Percentiles rank a stretch among this genome's conserved stretches.
Conservation (phyloP, 2,797 vertebrate genomes). For the Pipistrellus kuhlii region DNA sequence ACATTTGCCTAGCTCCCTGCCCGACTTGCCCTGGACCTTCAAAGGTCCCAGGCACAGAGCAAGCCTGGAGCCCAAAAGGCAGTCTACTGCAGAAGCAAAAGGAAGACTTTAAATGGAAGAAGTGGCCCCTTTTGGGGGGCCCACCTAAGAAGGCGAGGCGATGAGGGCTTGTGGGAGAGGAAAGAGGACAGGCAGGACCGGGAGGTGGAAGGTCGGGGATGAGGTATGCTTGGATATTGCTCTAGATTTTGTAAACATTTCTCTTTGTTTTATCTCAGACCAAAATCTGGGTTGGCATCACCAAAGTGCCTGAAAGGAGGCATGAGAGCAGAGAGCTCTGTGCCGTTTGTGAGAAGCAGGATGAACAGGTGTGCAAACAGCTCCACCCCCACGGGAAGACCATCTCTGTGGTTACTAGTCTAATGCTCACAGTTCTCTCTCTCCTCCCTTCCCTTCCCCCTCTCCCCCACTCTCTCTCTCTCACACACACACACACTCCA, state of each 20-base stretch:
- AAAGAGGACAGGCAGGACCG: not conserved
- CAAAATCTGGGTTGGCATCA: slow-evolving; percentile 64
- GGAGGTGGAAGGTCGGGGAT: slow-evolving; percentile 78
- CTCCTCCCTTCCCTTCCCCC: not conserved
- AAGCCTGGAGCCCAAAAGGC: not conserved
- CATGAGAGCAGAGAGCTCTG: not conserved
- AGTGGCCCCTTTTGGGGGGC: not conserved
- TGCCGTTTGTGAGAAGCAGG: slow-evolving; percentile 47
- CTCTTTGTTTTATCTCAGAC: slow-evolving; percentile 82
- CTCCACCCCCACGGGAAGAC: slow-evolving; percentile 65
- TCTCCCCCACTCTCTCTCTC: too few species aligned
- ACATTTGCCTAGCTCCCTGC: not conserved
- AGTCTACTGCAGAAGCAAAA: slow-evolving; percentile 52
- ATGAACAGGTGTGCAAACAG: slow-evolving; percentile 65
- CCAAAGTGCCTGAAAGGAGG: slow-evolving; percentile 57
- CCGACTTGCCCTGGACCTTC: slow-evolving; percentile 62
- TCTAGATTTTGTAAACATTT: slow-evolving; percentile 89
- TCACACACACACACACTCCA: slow-evolving; percentile 55
- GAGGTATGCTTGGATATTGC: slow-evolving; percentile 89
- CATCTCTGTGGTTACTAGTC: slow-evolving; percentile 73
- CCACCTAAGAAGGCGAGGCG: not conserved
- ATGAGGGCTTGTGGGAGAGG: slow-evolving; percentile 44
- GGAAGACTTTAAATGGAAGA: slow-evolving; percentile 58
- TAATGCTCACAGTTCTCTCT: slow-evolving; percentile 72
- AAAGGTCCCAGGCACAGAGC: not conserved